Base-by-base conservation (phyloP, 64 coral and sea anemone genomes). In the Hydrozoanthus tunicans region DNA sequence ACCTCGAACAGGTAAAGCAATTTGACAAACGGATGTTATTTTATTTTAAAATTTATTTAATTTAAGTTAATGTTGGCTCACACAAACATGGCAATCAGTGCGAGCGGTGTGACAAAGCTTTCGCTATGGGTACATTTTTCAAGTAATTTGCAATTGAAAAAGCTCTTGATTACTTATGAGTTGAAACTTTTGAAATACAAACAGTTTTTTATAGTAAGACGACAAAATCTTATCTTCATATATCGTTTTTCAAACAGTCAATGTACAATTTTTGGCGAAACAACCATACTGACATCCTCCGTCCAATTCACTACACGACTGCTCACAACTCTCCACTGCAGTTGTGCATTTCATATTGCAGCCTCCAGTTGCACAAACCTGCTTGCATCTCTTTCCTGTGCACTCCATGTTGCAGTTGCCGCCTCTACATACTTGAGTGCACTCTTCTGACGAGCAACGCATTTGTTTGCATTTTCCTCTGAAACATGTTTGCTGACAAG, bases 321-420 rank as follows among this genome's bases (percentile, higher is more conserved):
- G 84, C 55, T 88, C 84, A n/a, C 84, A 88, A 51, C 67, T 88
- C 56, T 88, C 69, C 1, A 88, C 84, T 27, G 84, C 56, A 73
- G 84, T 58, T 73, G 84, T 74, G 69, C 84, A 88, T 88, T 56
- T 59, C 84, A 88, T 88, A 56, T 59, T 88, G 69, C 84, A 88
- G 15, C 20, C 56, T 88, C 84, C 84, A 12, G 17, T 25, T 74
- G 84, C 84, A 88, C 84, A 88, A 74, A 73, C 27, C 25, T 88
- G 84, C 54, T 60, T 88, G 56, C 84, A 88, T 88, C 59, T 88
- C 84, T 73, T 88, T 25, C 67, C 84, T 73, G 84, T 51, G 56
- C 84, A 88, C 27, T 88, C 84, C 84, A 88, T 88, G 56, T 75
- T 88, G 11, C 84, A 88, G 54, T 88, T 75, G 5, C 56, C 20